A percentile compares a stretch with the other conserved stretches of the same genome.
These are phyloP conservation scores for Sphaerophoria rueppellii DNA, from an alignment of 2,888 invertebrate genomes.

Conservation along the genomic window DNA sequence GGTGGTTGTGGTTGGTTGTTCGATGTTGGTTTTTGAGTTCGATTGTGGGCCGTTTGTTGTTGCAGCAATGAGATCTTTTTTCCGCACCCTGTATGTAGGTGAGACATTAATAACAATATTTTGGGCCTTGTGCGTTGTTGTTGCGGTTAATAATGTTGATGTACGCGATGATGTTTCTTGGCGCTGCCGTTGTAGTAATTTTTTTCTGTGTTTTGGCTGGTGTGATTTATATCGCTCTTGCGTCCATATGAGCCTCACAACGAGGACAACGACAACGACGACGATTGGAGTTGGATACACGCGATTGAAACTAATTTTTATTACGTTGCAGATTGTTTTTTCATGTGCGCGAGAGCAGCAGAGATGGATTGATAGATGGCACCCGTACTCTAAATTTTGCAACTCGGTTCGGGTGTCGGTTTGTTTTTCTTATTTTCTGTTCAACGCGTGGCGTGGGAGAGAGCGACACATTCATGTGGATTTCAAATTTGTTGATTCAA, in stretches of 20 bases:
- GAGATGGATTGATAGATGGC: conserved; percentile 74
- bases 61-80: conserved; percentile 52
- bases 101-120: conserved; percentile 74
- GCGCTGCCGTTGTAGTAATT: conserved; percentile 73
- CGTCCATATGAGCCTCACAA: conserved; percentile 28
- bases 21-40: not conserved
- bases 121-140: conserved; percentile 45
- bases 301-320: conserved; percentile 74
- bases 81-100: conserved; percentile 73
- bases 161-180: conserved; percentile 74
- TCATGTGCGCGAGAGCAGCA: conserved; percentile 44
- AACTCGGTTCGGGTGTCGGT: conserved; percentile 2
- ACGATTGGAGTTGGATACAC: conserved; percentile 35
- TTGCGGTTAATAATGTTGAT: conserved; percentile 73
- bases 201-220: conserved; percentile 43
- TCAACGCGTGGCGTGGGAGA: conserved; percentile 56
- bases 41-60: conserved; percentile 54
- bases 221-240: conserved; percentile 67
- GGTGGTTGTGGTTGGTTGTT: conserved; percentile 53
- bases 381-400: conserved; percentile 57
- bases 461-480: conserved; percentile 34
- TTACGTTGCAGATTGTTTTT: conserved; percentile 73
- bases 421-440: not conserved
- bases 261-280: conserved; percentile 11
- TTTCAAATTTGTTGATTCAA: conserved; percentile 63